Percentiles rank a stretch among this genome's conserved stretches.
Evolutionary conservation across 2,888 invertebrate species (phyloP).

Genomic region (Heteropelma amictum): DNA sequence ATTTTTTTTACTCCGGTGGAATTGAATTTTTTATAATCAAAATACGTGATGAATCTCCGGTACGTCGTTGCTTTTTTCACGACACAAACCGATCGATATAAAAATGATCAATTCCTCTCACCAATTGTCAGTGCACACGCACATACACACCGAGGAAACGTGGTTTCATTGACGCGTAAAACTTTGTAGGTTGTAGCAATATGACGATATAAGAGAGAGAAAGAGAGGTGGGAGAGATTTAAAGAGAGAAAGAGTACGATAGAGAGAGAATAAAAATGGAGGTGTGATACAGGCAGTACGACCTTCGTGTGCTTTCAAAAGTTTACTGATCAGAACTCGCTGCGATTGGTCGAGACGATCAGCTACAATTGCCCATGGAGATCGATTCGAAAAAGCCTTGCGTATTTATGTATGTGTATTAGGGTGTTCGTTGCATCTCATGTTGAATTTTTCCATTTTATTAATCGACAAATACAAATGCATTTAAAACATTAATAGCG

Average conservation of each 20-base stretch:
- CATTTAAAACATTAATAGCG: too few species aligned
- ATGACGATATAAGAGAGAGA: neutral
- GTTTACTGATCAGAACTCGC: conserved; percentile 45
- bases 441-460: too few species aligned
- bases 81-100: conserved; percentile 14
- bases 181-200: neutral
- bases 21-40: conserved; percentile 57
- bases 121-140: neutral
- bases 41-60: neutral
- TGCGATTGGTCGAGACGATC: conserved; percentile 29
- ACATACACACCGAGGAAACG: conserved; percentile 5
- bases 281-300: neutral
- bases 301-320: conserved; percentile 54
- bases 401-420: conserved; percentile 40
- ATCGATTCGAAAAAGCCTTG: conserved; percentile 52
- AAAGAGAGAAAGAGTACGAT: neutral
- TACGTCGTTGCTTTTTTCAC: neutral
- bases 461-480: too few species aligned
- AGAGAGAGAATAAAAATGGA: conserved; percentile 2
- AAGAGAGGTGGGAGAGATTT: neutral
- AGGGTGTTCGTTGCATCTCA: too few species aligned
- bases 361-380: conserved; percentile 12
- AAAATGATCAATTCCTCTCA: conserved; percentile 12
- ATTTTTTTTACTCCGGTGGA: conserved; percentile 61
- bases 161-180: neutral